Percentiles rank a stretch among this genome's conserved stretches.
phyloP scores from a whole-genome alignment of 1,140 invertebrate genomes.

The Heterodera schachtii region DNA sequence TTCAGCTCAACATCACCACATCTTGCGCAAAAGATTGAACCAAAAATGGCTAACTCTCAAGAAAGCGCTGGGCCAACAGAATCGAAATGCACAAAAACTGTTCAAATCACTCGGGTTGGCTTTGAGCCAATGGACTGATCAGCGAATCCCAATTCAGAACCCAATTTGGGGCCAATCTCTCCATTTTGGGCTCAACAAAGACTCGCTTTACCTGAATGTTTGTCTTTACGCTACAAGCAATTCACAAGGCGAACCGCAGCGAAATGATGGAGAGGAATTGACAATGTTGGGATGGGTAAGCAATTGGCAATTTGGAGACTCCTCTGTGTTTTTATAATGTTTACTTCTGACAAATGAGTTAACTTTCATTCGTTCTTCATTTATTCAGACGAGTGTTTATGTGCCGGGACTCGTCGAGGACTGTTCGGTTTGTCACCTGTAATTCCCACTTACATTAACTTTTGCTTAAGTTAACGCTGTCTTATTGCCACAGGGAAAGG shows the following conservation, averaged over 20 bases:
- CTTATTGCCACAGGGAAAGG: constrained; percentile 59
- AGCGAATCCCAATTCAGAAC: constrained; percentile 40
- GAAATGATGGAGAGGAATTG: constrained; percentile 13
- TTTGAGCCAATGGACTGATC: neutral
- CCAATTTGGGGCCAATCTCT: constrained; percentile 61
- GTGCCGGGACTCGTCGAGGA: constrained; percentile 59
- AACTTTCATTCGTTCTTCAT: neutral
- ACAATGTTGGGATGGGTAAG: constrained; percentile 57
- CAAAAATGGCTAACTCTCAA: neutral
- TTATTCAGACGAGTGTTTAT: constrained; percentile 58
- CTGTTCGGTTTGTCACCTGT: constrained; percentile 36
- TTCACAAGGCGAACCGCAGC: neutral
- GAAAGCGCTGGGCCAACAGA: neutral
- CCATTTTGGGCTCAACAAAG: constrained; percentile 56
- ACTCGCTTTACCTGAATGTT: constrained; percentile 54
- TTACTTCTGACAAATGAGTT: neutral
- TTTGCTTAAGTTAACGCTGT: constrained; percentile 35
- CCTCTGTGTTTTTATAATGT: constrained; percentile 10
- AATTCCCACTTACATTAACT: constrained; percentile 13
- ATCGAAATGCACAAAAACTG: constrained; percentile 31
- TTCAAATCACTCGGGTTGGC: constrained; percentile 31
- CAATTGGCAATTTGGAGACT: constrained; percentile 1
- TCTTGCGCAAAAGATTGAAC: neutral
- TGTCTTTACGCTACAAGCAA: constrained; percentile 47
- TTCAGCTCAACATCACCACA: constrained; percentile 31